Base-by-base conservation (phyloP, 1,140 invertebrate species). In the Lycorma delicatula region DNA sequence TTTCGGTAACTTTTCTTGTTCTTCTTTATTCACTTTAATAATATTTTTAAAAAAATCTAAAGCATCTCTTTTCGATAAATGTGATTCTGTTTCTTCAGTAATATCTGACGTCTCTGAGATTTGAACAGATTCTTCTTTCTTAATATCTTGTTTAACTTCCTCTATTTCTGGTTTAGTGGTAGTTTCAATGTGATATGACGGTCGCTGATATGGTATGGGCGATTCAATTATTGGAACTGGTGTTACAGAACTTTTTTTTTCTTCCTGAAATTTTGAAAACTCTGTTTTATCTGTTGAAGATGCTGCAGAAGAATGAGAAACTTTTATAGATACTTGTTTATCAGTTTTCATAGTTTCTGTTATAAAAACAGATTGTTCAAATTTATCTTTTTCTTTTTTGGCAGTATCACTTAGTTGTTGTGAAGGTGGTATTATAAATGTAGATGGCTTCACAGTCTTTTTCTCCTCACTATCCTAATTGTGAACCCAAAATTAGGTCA, bases 31-130 rank as follows among this genome's bases (percentile, higher is more conserved):
- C 26, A 76, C 75, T 59, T 74, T 75, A 1, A 73, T 78, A 64
- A 76, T 80, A 29, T 73, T 72, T 63, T 81, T 79, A 59, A 81
- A 81, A 62, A 80, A 82, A 49, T 75, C 79, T 6, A 81, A 68
- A 1, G 79, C 76, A 60, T 74, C 73, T 59, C 77, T 75, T 48
- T 70, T 77, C 0, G 73, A 70, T 20, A 79, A 73, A 0, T 72
- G 72, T 7, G 56, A 57, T 26, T 57, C 56, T 31, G 49, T 47
- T 23, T 50, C 38, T n/a, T 38, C 28, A 9, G 34, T 20, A 5
- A 1, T 44, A 22, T 44, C 41, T n/a, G n/a, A n/a, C n/a, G n/a
- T n/a, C 23, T 18, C 41, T 20, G 16, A 4, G 41, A 16, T 22
- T 1, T 5, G 18, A 20, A 20, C 41, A 20, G 18, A n/a, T 50